Evolutionary conservation across 1,140 invertebrate species (phyloP).

Genomic region (Listronotus oregonensis): DNA sequence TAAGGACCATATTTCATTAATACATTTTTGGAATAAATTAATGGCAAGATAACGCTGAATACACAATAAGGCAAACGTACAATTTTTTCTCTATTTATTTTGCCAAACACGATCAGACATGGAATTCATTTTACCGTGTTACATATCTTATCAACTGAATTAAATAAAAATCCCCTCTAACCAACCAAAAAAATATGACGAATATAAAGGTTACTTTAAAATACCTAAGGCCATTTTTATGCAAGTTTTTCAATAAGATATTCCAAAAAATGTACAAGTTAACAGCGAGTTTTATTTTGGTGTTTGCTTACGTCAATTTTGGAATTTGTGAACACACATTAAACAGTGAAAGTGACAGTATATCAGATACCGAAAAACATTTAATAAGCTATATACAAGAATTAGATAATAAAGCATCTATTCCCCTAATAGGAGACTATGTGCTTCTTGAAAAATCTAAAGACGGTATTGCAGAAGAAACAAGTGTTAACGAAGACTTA

Average conservation of each 20-base stretch:
- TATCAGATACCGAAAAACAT: constrained; percentile 53
- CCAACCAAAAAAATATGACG: background rate
- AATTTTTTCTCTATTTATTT: constrained; percentile 16
- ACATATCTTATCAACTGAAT: constrained; percentile 28
- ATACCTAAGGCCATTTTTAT: too few relatives aligned
- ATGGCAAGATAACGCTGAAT: constrained; percentile 10
- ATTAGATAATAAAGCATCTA: constrained; percentile 53
- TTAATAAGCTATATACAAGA: constrained; percentile 57
- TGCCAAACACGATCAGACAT: constrained; percentile 21
- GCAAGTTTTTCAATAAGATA: too few relatives aligned
- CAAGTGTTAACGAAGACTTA: constrained; percentile 40
- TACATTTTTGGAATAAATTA: constrained; percentile 28
- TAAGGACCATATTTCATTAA: background rate
- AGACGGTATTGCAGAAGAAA: constrained; percentile 48
- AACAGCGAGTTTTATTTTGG: too few relatives aligned
- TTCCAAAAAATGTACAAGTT: constrained; percentile 10
- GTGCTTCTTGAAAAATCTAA: constrained; percentile 44
- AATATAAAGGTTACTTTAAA: constrained; percentile 24
- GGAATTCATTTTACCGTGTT: constrained; percentile 37
- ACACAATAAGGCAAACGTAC: constrained; percentile 4
- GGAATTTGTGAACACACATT: constrained; percentile 24
- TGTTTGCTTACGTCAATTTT: constrained; percentile 1
- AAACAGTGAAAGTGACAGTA: constrained; percentile 38
- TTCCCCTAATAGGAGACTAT: constrained; percentile 56
- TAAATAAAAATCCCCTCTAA: constrained; percentile 23